A percentile compares a stretch with the other conserved stretches of the same genome.
Conservation (phyloP, 2,113 vertebrate genomes). For the Echinops telfairi region DNA sequence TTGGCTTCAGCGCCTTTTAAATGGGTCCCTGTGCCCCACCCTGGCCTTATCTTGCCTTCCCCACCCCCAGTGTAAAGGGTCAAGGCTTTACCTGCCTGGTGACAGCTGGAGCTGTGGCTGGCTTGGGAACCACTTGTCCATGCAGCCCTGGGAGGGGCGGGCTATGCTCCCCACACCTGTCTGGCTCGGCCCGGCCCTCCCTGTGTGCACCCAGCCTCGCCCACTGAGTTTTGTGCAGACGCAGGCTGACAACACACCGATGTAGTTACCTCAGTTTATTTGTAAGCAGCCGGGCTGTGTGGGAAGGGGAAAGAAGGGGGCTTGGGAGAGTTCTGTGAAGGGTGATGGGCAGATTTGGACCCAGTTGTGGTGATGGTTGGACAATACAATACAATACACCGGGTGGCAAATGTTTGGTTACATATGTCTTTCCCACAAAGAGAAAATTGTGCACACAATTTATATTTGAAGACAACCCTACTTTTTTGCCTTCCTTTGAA, state of each 20-base stretch:
- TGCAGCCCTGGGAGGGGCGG: background rate
- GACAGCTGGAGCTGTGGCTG: background rate
- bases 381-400: background rate
- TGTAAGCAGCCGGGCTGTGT: background rate
- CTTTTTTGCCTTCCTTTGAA: background rate
- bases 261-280: too few species aligned
- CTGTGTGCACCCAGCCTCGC: background rate
- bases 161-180: rapidly evolving
- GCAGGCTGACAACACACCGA: too few species aligned
- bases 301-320: background rate
- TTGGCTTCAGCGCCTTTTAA: background rate
- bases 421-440: background rate
- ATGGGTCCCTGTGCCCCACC: too few species aligned
- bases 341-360: background rate
- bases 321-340: background rate
- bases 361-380: background rate
- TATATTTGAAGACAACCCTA: background rate
- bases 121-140: background rate
- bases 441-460: background rate
- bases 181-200: rapidly evolving
- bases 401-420: background rate
- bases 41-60: background rate
- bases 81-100: background rate
- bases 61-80: background rate
- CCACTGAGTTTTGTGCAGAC: rapidly evolving